Evolutionary conservation across 53 echinoderm and acorn worm species (phyloP), one percentile per base, ranked within the genome.

Genomic region (Temnopleurus reevesii): DNA sequence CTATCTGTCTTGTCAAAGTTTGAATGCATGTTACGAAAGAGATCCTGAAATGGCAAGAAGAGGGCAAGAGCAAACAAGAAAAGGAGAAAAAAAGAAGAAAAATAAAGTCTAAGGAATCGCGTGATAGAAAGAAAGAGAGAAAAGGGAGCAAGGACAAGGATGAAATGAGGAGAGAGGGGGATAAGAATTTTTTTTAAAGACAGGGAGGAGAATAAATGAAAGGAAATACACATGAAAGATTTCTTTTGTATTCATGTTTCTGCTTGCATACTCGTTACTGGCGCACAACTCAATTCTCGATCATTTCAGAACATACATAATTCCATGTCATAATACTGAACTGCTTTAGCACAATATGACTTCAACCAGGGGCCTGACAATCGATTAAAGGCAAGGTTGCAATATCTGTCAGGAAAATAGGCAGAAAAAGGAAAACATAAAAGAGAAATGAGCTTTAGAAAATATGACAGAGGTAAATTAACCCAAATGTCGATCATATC

Each of bases 401-500:
- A 63, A 28, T n/a, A 26, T 58, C 58, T 58, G 27, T 24, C 7
- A 25, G 27, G 49, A 49, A n/a, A n/a, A n/a, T n/a, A n/a, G n/a
- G n/a, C n/a, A n/a, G n/a, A n/a, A n/a, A n/a, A 13, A 13, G 13
- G 23, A 2, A 4, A 55, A 18, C 1, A 55, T 0, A 28, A 59
- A 4, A 18, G 65, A 65, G 65, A 65, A 18, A 33, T 33, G 4
- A 41, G 71, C 36, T 21, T 21, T n/a, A 23, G 41, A 1, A 43
- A 71, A 36, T 38, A 71, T 71, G 36, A 21, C n/a, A 65, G 65
- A 34, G 41, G 21, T 21, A 71, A 71, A 71, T 71, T 71, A 71
- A 71, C 19, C 71, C 8, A 2, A 71, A 36, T 71, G 71, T 71
- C 71, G 34, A 17, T 33, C 5, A 36, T 4, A 71, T 71, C 41